These are phyloP conservation scores for Eulemur coronatus DNA, from an alignment of 2,797 vertebrate genomes.

Conservation along the genomic window DNA sequence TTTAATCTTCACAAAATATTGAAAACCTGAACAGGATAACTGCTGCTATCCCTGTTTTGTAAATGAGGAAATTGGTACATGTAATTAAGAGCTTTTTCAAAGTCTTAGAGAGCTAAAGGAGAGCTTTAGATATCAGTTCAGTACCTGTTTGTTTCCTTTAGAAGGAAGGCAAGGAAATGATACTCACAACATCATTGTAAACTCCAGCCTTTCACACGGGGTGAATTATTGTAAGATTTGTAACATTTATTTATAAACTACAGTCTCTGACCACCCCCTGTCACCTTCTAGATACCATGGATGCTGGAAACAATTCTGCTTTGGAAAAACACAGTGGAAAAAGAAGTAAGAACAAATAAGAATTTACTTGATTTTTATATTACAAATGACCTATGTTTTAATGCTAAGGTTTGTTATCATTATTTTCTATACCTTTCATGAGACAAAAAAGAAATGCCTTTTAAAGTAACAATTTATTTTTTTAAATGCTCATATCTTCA, in stretches of 20 bases:
- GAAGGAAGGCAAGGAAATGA: not conserved
- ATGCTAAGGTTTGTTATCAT: not conserved
- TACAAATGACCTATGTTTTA: not conserved
- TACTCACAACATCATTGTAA: not conserved
- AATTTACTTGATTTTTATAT: slow-evolving; percentile 41
- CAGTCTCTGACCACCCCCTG: slow-evolving; percentile 25
- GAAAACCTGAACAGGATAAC: not conserved
- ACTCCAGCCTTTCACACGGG: not conserved
- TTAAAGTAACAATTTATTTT: not conserved
- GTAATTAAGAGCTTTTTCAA: not conserved
- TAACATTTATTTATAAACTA: not conserved
- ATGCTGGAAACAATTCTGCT: not conserved
- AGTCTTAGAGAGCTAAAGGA: not conserved
- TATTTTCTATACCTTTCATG: not conserved
- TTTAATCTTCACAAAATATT: not conserved
- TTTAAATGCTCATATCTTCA: not conserved
- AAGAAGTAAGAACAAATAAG: slow-evolving; percentile 54
- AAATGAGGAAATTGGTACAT: not conserved
- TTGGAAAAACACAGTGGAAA: not conserved
- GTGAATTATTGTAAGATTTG: not conserved
- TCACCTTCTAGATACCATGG: slow-evolving; percentile 51
- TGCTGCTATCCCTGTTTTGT: not conserved
- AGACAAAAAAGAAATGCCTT: not conserved
- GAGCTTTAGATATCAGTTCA: not conserved
- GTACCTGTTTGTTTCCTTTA: not conserved